phyloP scores from a whole-genome alignment of 2,113 vertebrate species.

The Paratilapia polleni region DNA sequence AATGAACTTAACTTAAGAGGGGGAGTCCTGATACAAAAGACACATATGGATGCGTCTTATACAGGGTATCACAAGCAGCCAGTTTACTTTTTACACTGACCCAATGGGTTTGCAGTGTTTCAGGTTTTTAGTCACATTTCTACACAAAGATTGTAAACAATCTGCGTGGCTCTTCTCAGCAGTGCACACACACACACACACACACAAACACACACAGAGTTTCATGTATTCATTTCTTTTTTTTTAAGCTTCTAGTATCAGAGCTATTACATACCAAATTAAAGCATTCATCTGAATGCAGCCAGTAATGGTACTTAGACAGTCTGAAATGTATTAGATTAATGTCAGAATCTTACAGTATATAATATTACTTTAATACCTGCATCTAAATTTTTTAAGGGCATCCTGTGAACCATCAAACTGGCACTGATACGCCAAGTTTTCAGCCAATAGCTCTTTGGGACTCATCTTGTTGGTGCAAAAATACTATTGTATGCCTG shows the following conservation, averaged over 20 bases:
- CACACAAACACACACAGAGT: background rate
- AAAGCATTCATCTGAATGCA: background rate
- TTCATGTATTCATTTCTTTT: background rate
- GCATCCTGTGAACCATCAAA: too few species aligned
- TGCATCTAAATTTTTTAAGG: background rate
- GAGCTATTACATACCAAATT: background rate
- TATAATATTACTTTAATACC: background rate
- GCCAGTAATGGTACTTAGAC: accelerated
- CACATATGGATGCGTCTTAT: too few species aligned
- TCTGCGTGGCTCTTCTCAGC: too few species aligned
- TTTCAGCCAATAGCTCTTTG: too few species aligned
- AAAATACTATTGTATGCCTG: too few species aligned
- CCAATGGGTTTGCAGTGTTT: too few species aligned
- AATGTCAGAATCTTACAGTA: background rate
- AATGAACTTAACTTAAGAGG: background rate
- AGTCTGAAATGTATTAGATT: background rate
- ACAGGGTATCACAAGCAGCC: too few species aligned
- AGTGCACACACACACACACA: background rate
- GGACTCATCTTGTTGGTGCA: too few species aligned
- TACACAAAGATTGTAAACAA: too few species aligned
- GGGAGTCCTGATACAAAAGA: background rate
- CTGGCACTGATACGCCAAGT: too few species aligned
- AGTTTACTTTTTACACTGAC: too few species aligned
- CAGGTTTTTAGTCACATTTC: too few species aligned
- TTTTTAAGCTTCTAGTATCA: background rate